A percentile compares a stretch with the other conserved stretches of the same genome.
Evolutionary conservation across 2,113 vertebrate species (phyloP).

Genomic region (Rhadina sibilatrix): DNA sequence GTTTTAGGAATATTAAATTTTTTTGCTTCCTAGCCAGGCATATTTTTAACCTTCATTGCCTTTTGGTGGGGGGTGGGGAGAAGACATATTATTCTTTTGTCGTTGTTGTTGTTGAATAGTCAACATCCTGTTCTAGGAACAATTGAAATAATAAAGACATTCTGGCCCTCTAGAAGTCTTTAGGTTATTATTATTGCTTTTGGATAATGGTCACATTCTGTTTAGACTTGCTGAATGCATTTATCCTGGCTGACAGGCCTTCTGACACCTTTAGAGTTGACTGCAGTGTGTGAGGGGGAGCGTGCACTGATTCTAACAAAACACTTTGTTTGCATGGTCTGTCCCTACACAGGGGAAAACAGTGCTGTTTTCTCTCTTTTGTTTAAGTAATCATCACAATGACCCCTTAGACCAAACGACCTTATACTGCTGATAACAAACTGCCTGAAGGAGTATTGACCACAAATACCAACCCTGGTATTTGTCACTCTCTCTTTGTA

Average conservation of each 20-base stretch:
- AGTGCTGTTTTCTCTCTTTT: not conserved
- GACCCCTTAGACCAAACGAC: not conserved
- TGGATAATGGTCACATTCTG: not conserved
- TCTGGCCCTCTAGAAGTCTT: not conserved
- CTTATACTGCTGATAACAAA: not conserved
- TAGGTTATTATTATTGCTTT: not conserved
- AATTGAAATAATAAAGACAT: not conserved
- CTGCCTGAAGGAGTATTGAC: not conserved
- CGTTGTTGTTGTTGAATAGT: not conserved
- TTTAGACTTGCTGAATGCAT: not conserved
- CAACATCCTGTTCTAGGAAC: not conserved
- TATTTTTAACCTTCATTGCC: not conserved
- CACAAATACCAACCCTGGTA: not conserved
- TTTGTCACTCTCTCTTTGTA: not conserved
- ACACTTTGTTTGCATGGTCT: not conserved
- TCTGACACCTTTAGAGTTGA: not conserved
- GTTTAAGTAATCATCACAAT: not conserved
- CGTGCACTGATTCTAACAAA: not conserved
- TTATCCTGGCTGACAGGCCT: not conserved
- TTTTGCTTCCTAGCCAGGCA: not conserved
- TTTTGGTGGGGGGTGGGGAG: fast-evolving
- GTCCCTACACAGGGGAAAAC: not conserved
- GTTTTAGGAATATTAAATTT: not conserved
- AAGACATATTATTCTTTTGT: not conserved
- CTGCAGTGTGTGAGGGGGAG: not conserved